Conservation (phyloP, 2,797 vertebrate species). For the Danio kyathit region DNA sequence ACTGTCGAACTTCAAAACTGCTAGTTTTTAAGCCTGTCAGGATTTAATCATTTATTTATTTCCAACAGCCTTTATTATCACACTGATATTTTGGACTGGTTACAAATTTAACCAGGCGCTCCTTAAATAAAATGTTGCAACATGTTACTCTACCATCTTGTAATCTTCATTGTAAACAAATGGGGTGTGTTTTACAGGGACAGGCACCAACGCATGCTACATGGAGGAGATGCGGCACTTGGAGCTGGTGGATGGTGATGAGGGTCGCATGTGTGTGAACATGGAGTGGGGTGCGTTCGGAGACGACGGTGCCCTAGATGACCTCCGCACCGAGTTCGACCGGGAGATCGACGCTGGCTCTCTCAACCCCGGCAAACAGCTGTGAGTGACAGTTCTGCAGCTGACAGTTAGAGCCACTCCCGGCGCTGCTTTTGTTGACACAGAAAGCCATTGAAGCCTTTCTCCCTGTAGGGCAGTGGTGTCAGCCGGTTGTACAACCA, state of each 20-base stretch:
- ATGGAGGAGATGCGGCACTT: constrained; percentile 98
- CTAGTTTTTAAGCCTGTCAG: not conserved
- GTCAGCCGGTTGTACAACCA: not conserved
- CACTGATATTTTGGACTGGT: not conserved
- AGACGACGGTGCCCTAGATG: constrained; percentile 86
- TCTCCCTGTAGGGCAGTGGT: not conserved
- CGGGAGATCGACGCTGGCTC: constrained; percentile 92
- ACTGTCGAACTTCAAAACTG: not conserved
- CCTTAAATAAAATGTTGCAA: not conserved
- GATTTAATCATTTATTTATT: not conserved
- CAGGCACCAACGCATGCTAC: constrained; percentile 95
- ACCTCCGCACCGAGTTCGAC: constrained; percentile 91
- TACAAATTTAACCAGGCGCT: not conserved
- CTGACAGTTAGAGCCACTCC: constrained; percentile 9
- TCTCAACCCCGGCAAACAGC: constrained; percentile 92
- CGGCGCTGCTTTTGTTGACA: not conserved
- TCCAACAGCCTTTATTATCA: not conserved
- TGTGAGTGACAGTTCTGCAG: constrained; percentile 80
- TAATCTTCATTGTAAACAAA: not conserved
- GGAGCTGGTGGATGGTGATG: constrained; percentile 91
- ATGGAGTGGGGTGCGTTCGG: constrained; percentile 98
- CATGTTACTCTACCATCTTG: not conserved
- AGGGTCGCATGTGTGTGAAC: constrained; percentile 96
- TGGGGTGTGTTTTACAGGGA: constrained; percentile 75
- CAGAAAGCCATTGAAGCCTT: not conserved